Percentiles rank a stretch among this genome's conserved stretches.
phyloP scores from a whole-genome alignment of 2,888 invertebrate species.

The Blomia tropicalis region DNA sequence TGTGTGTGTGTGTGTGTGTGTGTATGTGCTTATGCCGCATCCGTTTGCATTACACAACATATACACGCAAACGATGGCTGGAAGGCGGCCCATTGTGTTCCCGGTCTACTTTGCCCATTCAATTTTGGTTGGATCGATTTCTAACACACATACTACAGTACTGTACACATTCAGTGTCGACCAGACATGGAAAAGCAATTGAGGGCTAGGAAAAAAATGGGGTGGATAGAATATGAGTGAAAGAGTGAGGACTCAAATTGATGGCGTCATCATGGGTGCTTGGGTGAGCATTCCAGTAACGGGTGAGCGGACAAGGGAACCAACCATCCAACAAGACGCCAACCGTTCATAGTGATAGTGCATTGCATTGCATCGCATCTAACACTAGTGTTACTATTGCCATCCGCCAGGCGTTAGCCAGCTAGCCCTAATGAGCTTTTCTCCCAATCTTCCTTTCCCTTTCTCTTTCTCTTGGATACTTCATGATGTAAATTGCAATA shows the following conservation, averaged over 20 bases:
- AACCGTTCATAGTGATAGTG: too few species aligned
- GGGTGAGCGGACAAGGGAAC: background rate
- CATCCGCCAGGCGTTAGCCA: too few species aligned
- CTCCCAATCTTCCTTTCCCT: background rate
- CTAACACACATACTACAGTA: background rate
- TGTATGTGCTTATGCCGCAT: too few species aligned
- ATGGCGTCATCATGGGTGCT: conserved; percentile 11
- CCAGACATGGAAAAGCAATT: conserved; percentile 4
- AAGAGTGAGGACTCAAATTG: too few species aligned
- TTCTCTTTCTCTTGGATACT: background rate
- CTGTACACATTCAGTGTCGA: background rate
- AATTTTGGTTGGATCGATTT: conserved; percentile 12
- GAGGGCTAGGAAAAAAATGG: background rate
- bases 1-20: too few species aligned
- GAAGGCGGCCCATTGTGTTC: too few species aligned
- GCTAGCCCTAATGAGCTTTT: background rate
- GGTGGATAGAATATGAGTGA: too few species aligned
- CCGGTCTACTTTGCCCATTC: too few species aligned
- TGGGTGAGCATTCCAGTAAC: background rate
- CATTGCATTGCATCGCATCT: too few species aligned
- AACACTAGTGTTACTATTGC: background rate
- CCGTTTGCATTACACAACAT: too few species aligned
- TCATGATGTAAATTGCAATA: conserved; percentile 13
- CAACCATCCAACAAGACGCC: too few species aligned
- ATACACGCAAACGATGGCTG: too few species aligned